These are phyloP conservation scores for Mesembrinibis cayennensis DNA, from an alignment of 2,113 vertebrate genomes.

Conservation along the genomic window DNA sequence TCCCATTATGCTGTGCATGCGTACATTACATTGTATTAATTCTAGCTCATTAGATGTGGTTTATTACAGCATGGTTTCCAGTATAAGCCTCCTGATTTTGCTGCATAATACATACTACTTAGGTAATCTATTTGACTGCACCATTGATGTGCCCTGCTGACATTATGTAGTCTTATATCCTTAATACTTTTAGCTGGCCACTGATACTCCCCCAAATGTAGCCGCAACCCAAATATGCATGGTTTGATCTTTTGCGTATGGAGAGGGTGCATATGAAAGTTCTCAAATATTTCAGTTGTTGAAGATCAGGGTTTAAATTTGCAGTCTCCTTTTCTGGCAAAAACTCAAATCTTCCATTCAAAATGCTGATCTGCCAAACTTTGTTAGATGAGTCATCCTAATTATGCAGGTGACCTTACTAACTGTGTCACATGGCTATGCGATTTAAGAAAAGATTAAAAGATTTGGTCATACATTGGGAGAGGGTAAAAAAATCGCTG, in stretches of 20 bases:
- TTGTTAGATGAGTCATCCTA: background rate
- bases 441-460: constrained; percentile 7
- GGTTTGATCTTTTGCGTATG: background rate
- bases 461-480: background rate
- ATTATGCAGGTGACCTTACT: constrained; percentile 2
- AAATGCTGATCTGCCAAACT: background rate
- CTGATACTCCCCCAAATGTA: background rate
- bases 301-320: background rate
- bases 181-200: background rate
- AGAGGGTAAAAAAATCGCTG: background rate
- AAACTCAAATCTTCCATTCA: background rate
- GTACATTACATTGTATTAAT: constrained; percentile 9
- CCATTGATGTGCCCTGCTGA: background rate
- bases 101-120: background rate
- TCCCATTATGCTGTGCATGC: background rate
- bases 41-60: constrained; percentile 19
- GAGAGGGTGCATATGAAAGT: background rate
- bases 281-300: background rate
- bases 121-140: background rate
- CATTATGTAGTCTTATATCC: background rate
- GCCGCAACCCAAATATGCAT: background rate
- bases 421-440: background rate
- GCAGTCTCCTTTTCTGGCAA: background rate
- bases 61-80: background rate
- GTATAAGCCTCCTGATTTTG: background rate